Conservation (phyloP, 2,888 invertebrate genomes). For the Theristus sp. region DNA sequence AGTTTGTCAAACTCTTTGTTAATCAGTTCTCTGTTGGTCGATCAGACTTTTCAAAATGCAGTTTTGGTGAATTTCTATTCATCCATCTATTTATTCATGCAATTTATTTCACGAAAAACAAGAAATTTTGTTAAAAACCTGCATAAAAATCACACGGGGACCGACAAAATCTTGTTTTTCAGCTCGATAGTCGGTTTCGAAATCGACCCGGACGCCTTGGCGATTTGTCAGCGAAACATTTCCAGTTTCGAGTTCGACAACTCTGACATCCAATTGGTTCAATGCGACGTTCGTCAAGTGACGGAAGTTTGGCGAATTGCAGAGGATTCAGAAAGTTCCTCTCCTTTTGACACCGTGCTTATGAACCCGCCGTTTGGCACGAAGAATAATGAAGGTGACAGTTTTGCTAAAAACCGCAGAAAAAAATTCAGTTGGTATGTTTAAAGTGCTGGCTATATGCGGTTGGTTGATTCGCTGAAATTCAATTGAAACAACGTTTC, state of each 20-base stretch:
- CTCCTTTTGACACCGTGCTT: slow-evolving; percentile 72
- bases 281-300: slow-evolving; percentile 5
- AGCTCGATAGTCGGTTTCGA: slow-evolving; percentile 50
- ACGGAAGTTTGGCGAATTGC: too few species aligned
- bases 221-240: slow-evolving; percentile 50
- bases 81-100: too few species aligned
- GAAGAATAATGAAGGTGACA: slow-evolving; percentile 51
- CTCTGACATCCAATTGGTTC: slow-evolving; percentile 36
- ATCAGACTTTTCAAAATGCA: too few species aligned
- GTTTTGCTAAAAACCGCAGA: background rate
- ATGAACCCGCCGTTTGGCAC: slow-evolving; percentile 99
- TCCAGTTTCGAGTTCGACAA: slow-evolving; percentile 48
- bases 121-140: too few species aligned
- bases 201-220: slow-evolving; percentile 62
- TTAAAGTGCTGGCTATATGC: background rate
- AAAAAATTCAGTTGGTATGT: background rate
- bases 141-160: too few species aligned
- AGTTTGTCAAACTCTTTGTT: too few species aligned
- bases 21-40: too few species aligned
- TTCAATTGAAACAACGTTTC: slow-evolving; percentile 1
- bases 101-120: too few species aligned
- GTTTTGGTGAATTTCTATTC: too few species aligned
- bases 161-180: background rate
- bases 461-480: background rate
- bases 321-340: too few species aligned